Conservation (phyloP, 2,797 vertebrate genomes). For the Leptodactylus fallax region DNA sequence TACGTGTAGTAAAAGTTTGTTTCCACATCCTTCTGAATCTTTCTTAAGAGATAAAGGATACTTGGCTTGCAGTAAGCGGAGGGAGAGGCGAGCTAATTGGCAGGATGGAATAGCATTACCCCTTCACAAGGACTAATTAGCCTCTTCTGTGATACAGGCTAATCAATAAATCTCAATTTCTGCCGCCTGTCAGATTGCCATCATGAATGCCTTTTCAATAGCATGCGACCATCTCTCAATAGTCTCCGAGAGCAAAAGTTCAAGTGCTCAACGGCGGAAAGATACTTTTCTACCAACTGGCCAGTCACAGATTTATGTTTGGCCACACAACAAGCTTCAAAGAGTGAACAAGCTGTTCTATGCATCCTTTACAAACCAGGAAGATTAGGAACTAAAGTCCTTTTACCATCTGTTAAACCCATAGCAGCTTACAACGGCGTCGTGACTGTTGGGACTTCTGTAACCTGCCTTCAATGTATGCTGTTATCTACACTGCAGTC, state of each 20-base stretch:
- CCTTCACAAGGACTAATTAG: conserved; percentile 55
- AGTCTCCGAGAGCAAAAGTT: conserved; percentile 38
- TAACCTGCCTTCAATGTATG: neutral
- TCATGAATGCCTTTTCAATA: conserved; percentile 35
- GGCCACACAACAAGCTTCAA: conserved; percentile 42
- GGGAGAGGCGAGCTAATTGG: conserved; percentile 22
- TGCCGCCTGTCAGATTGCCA: conserved; percentile 38
- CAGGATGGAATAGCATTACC: conserved; percentile 42
- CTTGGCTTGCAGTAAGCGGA: conserved; percentile 22
- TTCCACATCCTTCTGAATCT: conserved; percentile 25
- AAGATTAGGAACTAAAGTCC: conserved; percentile 42
- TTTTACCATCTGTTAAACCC: conserved; percentile 55
- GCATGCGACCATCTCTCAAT: conserved; percentile 39
- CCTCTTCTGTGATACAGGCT: conserved; percentile 46
- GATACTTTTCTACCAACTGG: conserved; percentile 39
- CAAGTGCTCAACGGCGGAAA: conserved; percentile 48
- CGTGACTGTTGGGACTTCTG: neutral
- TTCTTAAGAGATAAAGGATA: conserved; percentile 35
- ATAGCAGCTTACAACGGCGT: conserved; percentile 1
- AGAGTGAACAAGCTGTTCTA: conserved; percentile 56
- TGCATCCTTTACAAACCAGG: conserved; percentile 32
- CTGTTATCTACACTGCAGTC: no score
- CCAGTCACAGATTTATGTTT: conserved; percentile 53
- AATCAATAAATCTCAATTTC: conserved; percentile 61
- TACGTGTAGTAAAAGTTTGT: neutral